These are phyloP conservation scores for Mastigias papua DNA, from an alignment of 30 jellyfish, hydroid and myxozoan species.

Conservation along the genomic window DNA sequence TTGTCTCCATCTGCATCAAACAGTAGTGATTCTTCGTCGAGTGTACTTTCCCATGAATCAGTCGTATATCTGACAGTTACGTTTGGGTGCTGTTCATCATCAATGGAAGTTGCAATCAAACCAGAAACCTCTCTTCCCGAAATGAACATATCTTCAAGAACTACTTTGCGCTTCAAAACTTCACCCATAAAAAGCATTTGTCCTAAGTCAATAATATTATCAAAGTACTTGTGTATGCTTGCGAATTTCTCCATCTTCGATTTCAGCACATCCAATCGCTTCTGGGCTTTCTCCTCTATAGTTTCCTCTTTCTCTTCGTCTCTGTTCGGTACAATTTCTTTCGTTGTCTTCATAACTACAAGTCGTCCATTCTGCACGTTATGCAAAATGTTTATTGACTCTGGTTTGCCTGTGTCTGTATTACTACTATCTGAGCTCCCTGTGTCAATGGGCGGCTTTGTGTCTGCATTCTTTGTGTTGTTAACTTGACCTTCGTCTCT, in stretches of 20 bases:
- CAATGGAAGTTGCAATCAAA: background rate
- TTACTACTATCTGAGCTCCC: background rate
- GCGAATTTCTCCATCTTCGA: conserved; percentile 5
- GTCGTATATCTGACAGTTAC: background rate
- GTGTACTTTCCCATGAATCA: background rate
- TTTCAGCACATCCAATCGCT: conserved; percentile 1
- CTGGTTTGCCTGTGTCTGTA: background rate
- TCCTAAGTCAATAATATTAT: conserved; percentile 22
- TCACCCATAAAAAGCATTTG: conserved; percentile 11
- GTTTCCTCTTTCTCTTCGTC: background rate
- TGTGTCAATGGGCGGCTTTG: background rate
- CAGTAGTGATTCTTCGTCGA: background rate
- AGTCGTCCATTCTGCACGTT: conserved; percentile 10
- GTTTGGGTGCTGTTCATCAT: background rate
- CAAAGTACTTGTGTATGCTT: background rate
- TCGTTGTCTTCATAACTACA: background rate
- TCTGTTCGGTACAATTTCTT: background rate
- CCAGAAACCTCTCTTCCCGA: background rate
- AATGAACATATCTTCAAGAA: background rate
- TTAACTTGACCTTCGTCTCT: background rate
- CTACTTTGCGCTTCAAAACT: background rate
- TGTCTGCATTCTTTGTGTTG: background rate
- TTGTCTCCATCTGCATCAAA: background rate
- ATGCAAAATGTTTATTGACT: conserved; percentile 20
- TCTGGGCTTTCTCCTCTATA: conserved; percentile 3